phyloP scores from a whole-genome alignment of 2,797 vertebrate genomes.

The Picus viridis region DNA sequence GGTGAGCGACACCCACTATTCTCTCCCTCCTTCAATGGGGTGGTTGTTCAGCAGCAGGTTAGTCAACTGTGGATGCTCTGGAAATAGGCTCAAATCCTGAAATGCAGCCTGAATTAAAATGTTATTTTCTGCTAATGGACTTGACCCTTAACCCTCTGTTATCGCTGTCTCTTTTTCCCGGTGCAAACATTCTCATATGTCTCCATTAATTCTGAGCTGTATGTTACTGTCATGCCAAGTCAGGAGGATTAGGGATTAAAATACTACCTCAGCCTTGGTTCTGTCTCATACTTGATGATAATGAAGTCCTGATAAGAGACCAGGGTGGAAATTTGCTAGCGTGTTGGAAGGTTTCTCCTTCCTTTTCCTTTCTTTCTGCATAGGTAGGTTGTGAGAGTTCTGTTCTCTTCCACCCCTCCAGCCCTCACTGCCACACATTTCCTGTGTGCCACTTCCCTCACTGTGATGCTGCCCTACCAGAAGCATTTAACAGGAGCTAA shows the following conservation, averaged over 20 bases:
- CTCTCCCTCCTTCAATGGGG: slow-evolving; percentile 54
- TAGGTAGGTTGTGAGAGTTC: not conserved
- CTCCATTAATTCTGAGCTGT: slow-evolving; percentile 70
- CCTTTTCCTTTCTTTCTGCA: not conserved
- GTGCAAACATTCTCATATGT: slow-evolving; percentile 66
- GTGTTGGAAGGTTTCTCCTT: not conserved
- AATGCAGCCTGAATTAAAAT: slow-evolving; percentile 67
- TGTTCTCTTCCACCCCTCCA: not conserved
- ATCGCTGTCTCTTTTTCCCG: slow-evolving; percentile 49
- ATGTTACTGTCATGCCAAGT: slow-evolving; percentile 22
- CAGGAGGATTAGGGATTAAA: slow-evolving; percentile 58
- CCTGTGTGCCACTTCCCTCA: not conserved
- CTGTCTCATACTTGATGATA: slow-evolving; percentile 23
- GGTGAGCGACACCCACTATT: slow-evolving; percentile 55
- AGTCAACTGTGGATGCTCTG: slow-evolving; percentile 58
- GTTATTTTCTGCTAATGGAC: slow-evolving; percentile 78
- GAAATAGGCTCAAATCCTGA: slow-evolving; percentile 57
- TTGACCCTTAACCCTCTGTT: slow-evolving; percentile 72
- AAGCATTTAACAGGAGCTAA: not conserved
- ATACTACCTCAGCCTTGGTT: slow-evolving; percentile 52
- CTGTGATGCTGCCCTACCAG: not conserved
- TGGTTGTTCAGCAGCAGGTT: slow-evolving; percentile 55
- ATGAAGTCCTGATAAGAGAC: slow-evolving; percentile 47
- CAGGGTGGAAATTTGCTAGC: not conserved
- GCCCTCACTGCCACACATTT: not conserved